Conservation (phyloP, 2,888 invertebrate species). For the Limnephilus marmoratus region DNA sequence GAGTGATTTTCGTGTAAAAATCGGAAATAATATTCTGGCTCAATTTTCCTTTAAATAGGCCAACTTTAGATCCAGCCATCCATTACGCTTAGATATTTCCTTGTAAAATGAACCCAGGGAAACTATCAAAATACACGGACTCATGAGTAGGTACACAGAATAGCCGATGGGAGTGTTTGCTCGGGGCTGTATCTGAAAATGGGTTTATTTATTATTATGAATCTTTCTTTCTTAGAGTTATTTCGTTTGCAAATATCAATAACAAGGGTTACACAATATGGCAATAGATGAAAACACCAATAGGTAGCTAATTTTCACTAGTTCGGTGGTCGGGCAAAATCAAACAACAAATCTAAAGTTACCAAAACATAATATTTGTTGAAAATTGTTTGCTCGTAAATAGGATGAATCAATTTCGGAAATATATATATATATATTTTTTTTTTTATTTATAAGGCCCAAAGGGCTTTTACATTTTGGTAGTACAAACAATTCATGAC, state of each 20-base stretch:
- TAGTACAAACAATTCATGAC: no score
- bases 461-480: no score
- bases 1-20: neutral
- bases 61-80: neutral
- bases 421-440: no score
- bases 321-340: neutral
- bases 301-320: neutral
- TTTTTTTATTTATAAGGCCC: no score
- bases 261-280: neutral
- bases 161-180: slow-evolving; percentile 4
- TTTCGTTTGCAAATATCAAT: slow-evolving; percentile 8
- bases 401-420: neutral
- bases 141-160: neutral
- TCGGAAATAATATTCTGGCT: neutral
- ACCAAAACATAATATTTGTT: neutral
- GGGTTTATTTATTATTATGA: neutral
- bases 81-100: slow-evolving; percentile 6
- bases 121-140: slow-evolving; percentile 4
- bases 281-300: neutral
- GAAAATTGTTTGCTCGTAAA: neutral
- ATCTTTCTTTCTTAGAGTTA: neutral
- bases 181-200: slow-evolving; percentile 34
- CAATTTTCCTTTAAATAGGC: neutral
- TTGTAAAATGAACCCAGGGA: neutral
- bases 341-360: neutral